phyloP scores from a whole-genome alignment of 1,140 invertebrate genomes.

The Archivesica marissinica region DNA sequence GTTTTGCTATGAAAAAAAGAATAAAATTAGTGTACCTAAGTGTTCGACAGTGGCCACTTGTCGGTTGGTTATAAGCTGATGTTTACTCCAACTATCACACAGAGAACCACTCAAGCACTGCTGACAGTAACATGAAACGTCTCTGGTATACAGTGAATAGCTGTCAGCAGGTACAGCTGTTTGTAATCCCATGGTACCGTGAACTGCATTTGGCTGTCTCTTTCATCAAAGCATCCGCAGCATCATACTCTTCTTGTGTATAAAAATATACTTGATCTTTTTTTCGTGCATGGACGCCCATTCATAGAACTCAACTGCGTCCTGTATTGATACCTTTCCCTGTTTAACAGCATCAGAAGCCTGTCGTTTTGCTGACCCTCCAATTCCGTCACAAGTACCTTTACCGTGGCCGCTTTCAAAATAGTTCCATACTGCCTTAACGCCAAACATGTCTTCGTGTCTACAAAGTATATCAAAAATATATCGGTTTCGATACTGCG shows the following conservation, averaged over 20 bases:
- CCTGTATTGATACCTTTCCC: not conserved
- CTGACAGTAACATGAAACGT: not conserved
- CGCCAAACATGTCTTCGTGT: not conserved
- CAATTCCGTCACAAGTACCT: slow-evolving; percentile 42
- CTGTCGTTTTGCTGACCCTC: slow-evolving; percentile 26
- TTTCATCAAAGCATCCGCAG: not conserved
- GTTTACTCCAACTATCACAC: no score
- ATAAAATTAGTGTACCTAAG: no score
- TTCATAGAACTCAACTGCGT: slow-evolving; percentile 4
- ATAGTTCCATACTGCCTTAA: not conserved
- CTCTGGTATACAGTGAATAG: not conserved
- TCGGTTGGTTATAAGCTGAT: no score
- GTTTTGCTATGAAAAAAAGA: no score
- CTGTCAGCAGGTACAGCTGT: not conserved
- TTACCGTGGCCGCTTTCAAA: slow-evolving; percentile 19
- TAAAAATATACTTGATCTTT: slow-evolving; percentile 7
- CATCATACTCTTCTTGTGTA: not conserved
- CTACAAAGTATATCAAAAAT: not conserved
- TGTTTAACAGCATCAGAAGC: slow-evolving; percentile 22
- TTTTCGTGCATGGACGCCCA: slow-evolving; percentile 17
- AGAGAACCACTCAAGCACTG: not conserved
- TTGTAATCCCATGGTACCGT: not conserved
- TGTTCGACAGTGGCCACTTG: no score
- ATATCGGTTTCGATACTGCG: not conserved
- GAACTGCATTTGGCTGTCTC: not conserved